Evolutionary conservation across 2,113 vertebrate genomes (phyloP).

Genomic region (Brachirus orientalis): DNA sequence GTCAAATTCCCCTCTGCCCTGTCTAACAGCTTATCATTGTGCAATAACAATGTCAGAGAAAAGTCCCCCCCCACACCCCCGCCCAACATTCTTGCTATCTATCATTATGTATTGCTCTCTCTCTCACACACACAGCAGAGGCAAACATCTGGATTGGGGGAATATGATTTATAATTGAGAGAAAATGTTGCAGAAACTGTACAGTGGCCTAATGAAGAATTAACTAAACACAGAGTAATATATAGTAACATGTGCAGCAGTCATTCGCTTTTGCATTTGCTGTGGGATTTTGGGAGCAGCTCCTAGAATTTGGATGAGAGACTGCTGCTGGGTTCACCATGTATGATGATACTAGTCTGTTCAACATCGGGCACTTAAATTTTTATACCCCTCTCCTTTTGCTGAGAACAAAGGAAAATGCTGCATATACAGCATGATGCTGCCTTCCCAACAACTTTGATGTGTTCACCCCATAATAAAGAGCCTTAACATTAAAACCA

Average conservation of each 20-base stretch:
- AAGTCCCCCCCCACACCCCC: background rate
- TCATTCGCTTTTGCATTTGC: conserved; percentile 19
- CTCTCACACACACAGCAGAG: conserved; percentile 1
- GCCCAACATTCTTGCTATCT: conserved; percentile 38
- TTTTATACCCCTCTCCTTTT: conserved; percentile 35
- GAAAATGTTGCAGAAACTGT: conserved; percentile 12
- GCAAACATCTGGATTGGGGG: conserved; percentile 21
- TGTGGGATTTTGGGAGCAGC: conserved; percentile 55
- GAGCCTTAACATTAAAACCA: too few relatives aligned
- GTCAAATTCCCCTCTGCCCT: conserved; percentile 48
- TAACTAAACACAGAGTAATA: conserved; percentile 50
- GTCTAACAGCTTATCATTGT: conserved; percentile 66
- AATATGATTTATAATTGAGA: conserved; percentile 8
- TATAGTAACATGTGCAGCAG: conserved; percentile 40
- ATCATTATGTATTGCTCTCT: conserved; percentile 26
- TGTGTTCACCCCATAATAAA: too few relatives aligned
- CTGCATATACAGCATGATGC: too few relatives aligned
- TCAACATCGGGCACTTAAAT: conserved; percentile 62
- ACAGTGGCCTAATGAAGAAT: conserved; percentile 41
- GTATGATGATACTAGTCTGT: conserved; percentile 61
- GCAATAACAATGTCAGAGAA: conserved; percentile 68
- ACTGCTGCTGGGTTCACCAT: conserved; percentile 60
- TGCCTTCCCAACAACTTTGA: too few relatives aligned
- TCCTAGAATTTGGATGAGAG: conserved; percentile 67
- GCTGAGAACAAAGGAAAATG: background rate